These are phyloP conservation scores for Bimastos eiseni DNA, from an alignment of 2,888 invertebrate species.

Conservation along the genomic window DNA sequence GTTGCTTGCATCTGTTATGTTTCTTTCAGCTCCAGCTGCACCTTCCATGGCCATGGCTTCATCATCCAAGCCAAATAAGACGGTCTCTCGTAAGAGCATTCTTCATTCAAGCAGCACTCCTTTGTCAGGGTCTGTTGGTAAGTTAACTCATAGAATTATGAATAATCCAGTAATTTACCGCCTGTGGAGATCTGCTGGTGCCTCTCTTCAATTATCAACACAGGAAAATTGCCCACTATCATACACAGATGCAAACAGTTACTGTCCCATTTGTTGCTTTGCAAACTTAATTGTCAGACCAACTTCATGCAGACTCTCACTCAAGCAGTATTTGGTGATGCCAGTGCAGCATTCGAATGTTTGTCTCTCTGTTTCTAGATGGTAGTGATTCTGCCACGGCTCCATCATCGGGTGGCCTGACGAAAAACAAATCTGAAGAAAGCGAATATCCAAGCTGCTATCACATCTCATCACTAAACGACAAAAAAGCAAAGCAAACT, in stretches of 20 bases:
- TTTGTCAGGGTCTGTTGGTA: conserved; percentile 19
- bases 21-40: neutral
- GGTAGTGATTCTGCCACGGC: conserved; percentile 16
- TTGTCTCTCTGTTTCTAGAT: neutral
- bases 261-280: too few relatives aligned
- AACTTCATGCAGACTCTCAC: neutral
- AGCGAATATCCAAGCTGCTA: conserved; percentile 63
- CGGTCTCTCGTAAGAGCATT: conserved; percentile 22
- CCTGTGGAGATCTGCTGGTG: too few relatives aligned
- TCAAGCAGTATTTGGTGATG: neutral
- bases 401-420: neutral
- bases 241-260: neutral
- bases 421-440: conserved; percentile 13
- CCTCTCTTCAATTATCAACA: too few relatives aligned
- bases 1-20: neutral
- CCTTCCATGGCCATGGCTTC: neutral
- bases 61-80: neutral
- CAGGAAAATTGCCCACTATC: neutral
- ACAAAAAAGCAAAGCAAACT: conserved; percentile 87
- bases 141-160: neutral
- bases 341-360: neutral
- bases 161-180: neutral
- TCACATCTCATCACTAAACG: conserved; percentile 88
- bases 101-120: conserved; percentile 26
- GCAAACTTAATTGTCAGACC: neutral